Evolutionary conservation across 2,113 vertebrate genomes (phyloP), one percentile per base, ranked within the genome.

Genomic region (Pimephales promelas): DNA sequence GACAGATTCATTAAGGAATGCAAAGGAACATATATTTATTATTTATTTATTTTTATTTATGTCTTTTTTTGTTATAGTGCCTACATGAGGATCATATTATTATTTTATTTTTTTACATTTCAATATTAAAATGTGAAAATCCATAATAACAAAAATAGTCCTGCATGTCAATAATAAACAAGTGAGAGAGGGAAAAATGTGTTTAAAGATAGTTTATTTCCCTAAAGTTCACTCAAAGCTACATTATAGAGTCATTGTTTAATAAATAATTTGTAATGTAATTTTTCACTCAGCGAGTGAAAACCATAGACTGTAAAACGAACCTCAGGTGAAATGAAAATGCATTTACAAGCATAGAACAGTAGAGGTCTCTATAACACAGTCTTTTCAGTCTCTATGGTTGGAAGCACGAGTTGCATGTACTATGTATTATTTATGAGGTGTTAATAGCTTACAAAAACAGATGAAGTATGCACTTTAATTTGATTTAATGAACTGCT

Each of bases 401-500:
- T 26, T 62, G 81, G 45, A 45, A 72, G 45, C 31, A 26, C 82
- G 64, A 82, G 72, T 57, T 47, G 45, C 82, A 82, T 86, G 84
- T 89, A 86, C 83, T 84, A 89, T 89, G 84, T 89, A 84, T 89
- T 82, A 89, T 89, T 86, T 86, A 89, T 89, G 78, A 87, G 84
- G 40, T 82, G 66, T 68, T 84, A 82, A 85, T 87, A 85, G 83
- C 66, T 83, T 75, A 82, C 77, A 83, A 81, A 87, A 87, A 80
- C 81, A 83, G 81, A 85, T 87, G 77, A 88, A 85, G 87, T 87
- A 85, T 85, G 83, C 77, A 85, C 70, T 84, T 83, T 88, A 86
- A 86, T 86, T 87, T 80, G 85, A 82, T 82, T 76, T 87, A 85
- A 85, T 87, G 80, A 87, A 83, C 73, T 86, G 73, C 64, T 88